Conservation (phyloP, 2,113 vertebrate genomes). For the Ciconia boyciana region DNA sequence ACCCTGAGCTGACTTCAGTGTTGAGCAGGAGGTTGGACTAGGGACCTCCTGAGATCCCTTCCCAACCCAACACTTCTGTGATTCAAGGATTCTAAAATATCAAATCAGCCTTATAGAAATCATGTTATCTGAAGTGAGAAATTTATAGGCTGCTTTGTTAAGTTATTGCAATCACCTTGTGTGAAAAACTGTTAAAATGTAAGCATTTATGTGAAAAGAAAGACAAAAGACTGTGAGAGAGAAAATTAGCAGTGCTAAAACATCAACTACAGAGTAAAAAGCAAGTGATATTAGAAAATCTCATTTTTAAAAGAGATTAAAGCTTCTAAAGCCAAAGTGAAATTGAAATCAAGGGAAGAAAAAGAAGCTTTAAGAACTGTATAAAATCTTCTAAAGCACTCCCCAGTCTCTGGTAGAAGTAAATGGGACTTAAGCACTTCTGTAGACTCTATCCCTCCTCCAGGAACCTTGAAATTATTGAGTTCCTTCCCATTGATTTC, state of each 20-base stretch:
- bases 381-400: neutral
- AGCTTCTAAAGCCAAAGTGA: neutral
- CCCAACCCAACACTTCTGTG: neutral
- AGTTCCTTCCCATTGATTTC: neutral
- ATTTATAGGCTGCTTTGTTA: neutral
- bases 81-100: neutral
- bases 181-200: neutral
- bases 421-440: neutral
- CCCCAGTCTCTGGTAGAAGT: neutral
- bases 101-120: neutral
- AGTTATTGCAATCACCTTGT: neutral
- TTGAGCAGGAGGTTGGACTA: neutral
- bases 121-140: neutral
- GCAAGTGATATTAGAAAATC: neutral
- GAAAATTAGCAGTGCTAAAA: neutral
- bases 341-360: neutral
- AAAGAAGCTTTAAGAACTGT: neutral
- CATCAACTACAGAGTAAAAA: neutral
- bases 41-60: neutral
- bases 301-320: neutral
- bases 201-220: neutral
- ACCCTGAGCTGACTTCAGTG: neutral
- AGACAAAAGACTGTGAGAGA: neutral
- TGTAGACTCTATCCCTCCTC: neutral
- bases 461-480: neutral